Base-by-base conservation (phyloP, 2,888 invertebrate genomes). In the Pantelozetes paolii region DNA sequence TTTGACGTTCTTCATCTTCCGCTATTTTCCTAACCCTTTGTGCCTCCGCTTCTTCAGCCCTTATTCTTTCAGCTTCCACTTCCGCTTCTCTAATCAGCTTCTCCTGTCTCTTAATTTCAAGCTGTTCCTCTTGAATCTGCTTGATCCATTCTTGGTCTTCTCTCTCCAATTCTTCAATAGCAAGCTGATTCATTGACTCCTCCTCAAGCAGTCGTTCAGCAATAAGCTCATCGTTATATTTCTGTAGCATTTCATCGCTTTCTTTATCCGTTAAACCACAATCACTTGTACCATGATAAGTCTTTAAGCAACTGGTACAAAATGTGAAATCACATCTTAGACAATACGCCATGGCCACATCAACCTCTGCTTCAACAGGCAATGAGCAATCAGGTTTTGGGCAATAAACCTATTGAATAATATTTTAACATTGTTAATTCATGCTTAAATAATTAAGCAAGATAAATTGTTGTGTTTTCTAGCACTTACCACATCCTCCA, bases 401-500 rank as follows among this genome's bases (percentile, higher is more conserved):
- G 18, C 62, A 62, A 26, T 62, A 62, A 32, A 30, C 2, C 62
- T 62, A 23, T 5, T 23, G 8, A n/a, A 54, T 54, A 23, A 23
- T 54, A 23, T 23, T 3, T 5, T n/a, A 36, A 36, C 5, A 8
- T 36, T 9, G 36, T 36, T 36, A 36, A 36, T 8, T 36, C 5
- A 8, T 36, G 5, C 36, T 36, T 23, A 54, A 54, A 54, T 48
- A n/a, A 9, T 48, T 48, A 2, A n/a, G 20, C 5, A 48, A 48
- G 20, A 48, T 5, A 48, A 48, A 48, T 48, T 48, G 3, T 48
- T 48, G 15, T 48, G 15, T 48, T 9, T 48, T n/a, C 15, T 20
- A 9, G 48, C 48, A 48, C 26, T 54, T 18, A 62, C 32, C 32
- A 62, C 62, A 62, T 62, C 32, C 28, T 62, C 62, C 62, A 62